These are phyloP conservation scores for Onychomys arenicola DNA, from an alignment of 2,797 vertebrate species.

Conservation along the genomic window DNA sequence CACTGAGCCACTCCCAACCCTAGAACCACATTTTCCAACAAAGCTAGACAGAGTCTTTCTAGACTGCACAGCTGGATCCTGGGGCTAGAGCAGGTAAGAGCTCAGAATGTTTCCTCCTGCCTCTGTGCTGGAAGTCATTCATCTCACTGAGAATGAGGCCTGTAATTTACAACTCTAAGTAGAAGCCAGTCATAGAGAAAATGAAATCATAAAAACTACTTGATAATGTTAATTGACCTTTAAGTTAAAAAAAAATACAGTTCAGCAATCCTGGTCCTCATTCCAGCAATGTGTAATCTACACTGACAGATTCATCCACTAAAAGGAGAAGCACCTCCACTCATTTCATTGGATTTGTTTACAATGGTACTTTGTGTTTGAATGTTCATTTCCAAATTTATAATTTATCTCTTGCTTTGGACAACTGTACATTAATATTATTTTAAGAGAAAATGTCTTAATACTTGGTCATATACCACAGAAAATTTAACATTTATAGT, in stretches of 20 bases:
- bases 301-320: neutral
- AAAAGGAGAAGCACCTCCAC: neutral
- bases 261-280: neutral
- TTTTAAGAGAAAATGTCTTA: conserved; percentile 44
- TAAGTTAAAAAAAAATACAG: neutral
- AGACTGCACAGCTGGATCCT: neutral
- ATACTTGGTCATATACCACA: conserved; percentile 18
- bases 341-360: neutral
- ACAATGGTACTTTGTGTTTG: neutral
- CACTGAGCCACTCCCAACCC: neutral
- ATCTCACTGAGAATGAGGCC: neutral
- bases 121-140: too few relatives aligned
- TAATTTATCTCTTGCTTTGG: neutral
- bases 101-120: too few relatives aligned
- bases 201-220: neutral
- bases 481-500: conserved; percentile 43
- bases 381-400: conserved; percentile 8
- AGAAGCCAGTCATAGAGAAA: conserved; percentile 9
- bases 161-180: neutral
- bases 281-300: neutral
- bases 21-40: neutral
- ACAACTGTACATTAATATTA: conserved; percentile 12
- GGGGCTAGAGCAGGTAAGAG: neutral
- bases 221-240: neutral
- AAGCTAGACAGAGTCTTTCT: neutral